Evolutionary conservation across 2,113 vertebrate genomes (phyloP).

Genomic region (Urocitellus parryii): DNA sequence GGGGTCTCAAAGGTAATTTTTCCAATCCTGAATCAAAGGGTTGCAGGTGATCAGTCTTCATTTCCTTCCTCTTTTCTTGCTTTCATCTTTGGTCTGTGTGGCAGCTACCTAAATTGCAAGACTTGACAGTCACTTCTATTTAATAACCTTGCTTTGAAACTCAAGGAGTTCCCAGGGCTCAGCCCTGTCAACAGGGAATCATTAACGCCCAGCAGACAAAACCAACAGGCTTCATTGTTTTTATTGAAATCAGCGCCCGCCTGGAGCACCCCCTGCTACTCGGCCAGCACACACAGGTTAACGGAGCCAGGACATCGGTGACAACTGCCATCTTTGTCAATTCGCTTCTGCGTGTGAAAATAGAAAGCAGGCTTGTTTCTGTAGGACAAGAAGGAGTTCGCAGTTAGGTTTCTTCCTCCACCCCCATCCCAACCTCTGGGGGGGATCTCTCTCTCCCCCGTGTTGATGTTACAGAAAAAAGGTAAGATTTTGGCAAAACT

Average conservation of each 20-base stretch:
- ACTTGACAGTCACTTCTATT: slow-evolving; percentile 81
- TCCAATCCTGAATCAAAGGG: not conserved
- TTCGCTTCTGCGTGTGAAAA: slow-evolving; percentile 74
- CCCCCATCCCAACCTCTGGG: not conserved
- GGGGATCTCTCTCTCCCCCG: not conserved
- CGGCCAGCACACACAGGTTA: slow-evolving; percentile 67
- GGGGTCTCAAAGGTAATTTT: slow-evolving; percentile 44
- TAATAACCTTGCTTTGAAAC: slow-evolving; percentile 80
- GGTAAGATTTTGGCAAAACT: not conserved
- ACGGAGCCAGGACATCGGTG: slow-evolving; percentile 15
- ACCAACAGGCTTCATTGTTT: slow-evolving; percentile 81
- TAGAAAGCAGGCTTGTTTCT: slow-evolving; percentile 52
- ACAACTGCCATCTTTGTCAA: slow-evolving; percentile 71
- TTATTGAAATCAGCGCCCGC: slow-evolving; percentile 82
- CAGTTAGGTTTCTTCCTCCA: slow-evolving; percentile 37
- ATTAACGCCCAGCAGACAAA: slow-evolving; percentile 77
- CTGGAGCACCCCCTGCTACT: too few relatives aligned
- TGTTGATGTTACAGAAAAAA: not conserved
- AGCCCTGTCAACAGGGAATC: slow-evolving; percentile 81
- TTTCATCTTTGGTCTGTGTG: slow-evolving; percentile 78
- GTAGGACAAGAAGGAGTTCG: slow-evolving; percentile 72
- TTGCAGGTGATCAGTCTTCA: slow-evolving; percentile 48
- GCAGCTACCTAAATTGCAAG: slow-evolving; percentile 78
- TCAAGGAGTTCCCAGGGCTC: slow-evolving; percentile 71
- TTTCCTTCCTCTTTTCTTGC: not conserved